Evolutionary conservation across 92 coral and sea anemone genomes (phyloP).

Genomic region (Anthopleura xanthogrammica): DNA sequence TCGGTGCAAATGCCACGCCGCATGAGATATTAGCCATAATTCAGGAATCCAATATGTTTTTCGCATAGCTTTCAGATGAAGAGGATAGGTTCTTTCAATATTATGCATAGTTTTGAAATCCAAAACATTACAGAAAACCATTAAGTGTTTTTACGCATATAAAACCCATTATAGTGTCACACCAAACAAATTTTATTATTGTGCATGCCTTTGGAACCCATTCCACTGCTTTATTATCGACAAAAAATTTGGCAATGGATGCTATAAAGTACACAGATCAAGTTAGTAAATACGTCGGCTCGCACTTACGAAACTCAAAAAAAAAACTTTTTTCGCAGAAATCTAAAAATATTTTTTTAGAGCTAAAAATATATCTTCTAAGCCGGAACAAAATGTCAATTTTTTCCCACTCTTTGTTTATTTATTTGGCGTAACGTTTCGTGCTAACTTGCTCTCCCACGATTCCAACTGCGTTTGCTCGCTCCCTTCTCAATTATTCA

Average conservation of each 20-base stretch:
- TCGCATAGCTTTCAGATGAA: too few species aligned
- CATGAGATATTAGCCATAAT: too few species aligned
- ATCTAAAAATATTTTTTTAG: background rate
- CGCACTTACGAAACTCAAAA: too few species aligned
- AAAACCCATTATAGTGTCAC: background rate
- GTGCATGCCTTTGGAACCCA: background rate
- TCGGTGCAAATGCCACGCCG: too few species aligned
- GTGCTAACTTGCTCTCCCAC: constrained; percentile 1
- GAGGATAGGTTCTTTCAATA: too few species aligned
- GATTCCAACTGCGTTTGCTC: background rate
- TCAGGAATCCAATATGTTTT: too few species aligned
- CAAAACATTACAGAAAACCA: too few species aligned
- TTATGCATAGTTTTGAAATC: too few species aligned
- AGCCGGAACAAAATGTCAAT: background rate
- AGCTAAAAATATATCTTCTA: background rate
- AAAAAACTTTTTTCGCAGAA: background rate
- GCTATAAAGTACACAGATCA: background rate
- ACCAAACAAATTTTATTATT: background rate
- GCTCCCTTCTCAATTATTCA: background rate
- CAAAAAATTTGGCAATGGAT: background rate
- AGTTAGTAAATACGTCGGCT: too few species aligned
- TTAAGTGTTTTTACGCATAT: too few species aligned
- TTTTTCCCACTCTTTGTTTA: background rate
- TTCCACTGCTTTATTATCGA: background rate
- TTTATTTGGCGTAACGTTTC: background rate